Evolutionary conservation across 2,113 vertebrate genomes (phyloP).

Genomic region (Eolophus roseicapilla): DNA sequence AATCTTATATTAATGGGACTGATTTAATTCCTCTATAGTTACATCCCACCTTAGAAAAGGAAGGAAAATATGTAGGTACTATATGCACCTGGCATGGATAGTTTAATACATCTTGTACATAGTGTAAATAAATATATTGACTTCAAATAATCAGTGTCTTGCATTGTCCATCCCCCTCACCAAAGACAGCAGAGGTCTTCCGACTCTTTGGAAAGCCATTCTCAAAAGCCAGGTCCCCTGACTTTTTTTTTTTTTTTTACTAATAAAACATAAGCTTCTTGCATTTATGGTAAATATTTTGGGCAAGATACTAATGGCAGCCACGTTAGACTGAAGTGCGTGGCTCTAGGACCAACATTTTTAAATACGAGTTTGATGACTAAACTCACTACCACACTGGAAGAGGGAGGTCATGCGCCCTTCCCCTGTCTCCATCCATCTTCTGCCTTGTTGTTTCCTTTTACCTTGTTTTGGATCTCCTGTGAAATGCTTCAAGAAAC

Average conservation of each 20-base stretch:
- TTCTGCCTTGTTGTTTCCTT: neutral
- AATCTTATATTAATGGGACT: neutral
- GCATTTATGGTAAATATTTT: neutral
- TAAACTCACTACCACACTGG: neutral
- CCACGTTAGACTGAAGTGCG: neutral
- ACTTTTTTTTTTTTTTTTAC: neutral
- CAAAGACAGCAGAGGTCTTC: neutral
- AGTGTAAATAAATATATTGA: neutral
- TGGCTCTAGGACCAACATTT: neutral
- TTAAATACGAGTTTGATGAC: neutral
- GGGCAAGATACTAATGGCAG: neutral
- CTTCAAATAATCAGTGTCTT: neutral
- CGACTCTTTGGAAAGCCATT: neutral
- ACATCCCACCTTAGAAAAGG: neutral
- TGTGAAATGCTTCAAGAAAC: neutral
- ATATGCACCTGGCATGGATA: neutral
- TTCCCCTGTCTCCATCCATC: neutral
- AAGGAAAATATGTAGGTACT: neutral
- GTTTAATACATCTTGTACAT: neutral
- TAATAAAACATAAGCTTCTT: neutral
- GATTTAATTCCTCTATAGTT: neutral
- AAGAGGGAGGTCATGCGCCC: neutral
- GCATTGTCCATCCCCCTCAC: neutral
- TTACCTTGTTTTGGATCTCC: neutral
- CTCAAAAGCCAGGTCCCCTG: neutral